phyloP scores from a whole-genome alignment of 2,888 invertebrate species.

The Tenodera sinensis region DNA sequence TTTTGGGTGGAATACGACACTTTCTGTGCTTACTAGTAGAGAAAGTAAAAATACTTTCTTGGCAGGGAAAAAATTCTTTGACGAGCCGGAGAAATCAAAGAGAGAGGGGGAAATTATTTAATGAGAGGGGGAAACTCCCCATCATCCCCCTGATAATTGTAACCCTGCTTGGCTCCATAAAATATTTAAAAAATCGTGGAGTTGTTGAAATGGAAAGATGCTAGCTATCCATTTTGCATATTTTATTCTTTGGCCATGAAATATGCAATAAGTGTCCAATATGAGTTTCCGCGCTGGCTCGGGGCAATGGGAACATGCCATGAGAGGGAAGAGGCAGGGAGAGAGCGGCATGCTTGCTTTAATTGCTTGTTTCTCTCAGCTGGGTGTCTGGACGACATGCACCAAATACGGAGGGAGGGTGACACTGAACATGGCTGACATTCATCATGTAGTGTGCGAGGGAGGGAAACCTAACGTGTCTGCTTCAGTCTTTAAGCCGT shows the following conservation, averaged over 20 bases:
- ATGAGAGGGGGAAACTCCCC: too few relatives aligned
- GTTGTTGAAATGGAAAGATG: too few relatives aligned
- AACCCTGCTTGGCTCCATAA: too few relatives aligned
- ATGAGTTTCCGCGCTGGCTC: not conserved
- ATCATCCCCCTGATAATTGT: too few relatives aligned
- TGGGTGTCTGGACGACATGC: not conserved
- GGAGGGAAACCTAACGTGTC: not conserved
- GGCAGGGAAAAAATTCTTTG: too few relatives aligned
- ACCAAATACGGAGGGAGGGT: not conserved
- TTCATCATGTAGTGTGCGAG: not conserved
- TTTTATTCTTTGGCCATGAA: not conserved
- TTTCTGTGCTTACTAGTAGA: too few relatives aligned
- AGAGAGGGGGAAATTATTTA: too few relatives aligned
- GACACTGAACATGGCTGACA: not conserved
- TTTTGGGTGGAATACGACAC: too few relatives aligned
- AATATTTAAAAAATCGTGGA: too few relatives aligned
- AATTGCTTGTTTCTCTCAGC: slow-evolving; percentile 7
- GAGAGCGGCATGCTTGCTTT: not conserved
- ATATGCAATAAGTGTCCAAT: not conserved
- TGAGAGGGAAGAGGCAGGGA: not conserved
- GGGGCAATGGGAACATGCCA: not conserved
- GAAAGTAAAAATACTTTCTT: too few relatives aligned
- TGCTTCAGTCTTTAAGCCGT: not conserved
- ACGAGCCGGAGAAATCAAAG: too few relatives aligned
- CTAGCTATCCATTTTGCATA: not conserved